A percentile compares a stretch with the other conserved stretches of the same genome.
Evolutionary conservation across 1,140 invertebrate species (phyloP).

Genomic region (Lordiphosa collinella): DNA sequence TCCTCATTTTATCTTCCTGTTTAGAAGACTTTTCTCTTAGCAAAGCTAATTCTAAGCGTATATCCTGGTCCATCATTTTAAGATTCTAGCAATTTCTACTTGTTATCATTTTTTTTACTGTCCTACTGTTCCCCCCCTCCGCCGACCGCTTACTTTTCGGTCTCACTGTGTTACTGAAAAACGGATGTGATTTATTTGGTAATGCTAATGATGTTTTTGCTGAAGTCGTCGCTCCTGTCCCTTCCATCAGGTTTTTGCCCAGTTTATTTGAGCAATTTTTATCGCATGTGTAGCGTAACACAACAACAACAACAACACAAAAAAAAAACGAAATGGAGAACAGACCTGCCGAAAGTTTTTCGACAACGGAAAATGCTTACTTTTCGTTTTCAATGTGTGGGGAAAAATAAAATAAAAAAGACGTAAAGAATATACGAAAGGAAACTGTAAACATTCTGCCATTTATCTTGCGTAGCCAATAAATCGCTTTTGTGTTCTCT

Average conservation of each 20-base stretch:
- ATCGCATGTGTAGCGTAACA: constrained; percentile 64
- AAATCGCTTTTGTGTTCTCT: constrained; percentile 57
- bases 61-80: constrained; percentile 9
- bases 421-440: constrained; percentile 11
- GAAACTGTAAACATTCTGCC: constrained; percentile 74
- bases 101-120: constrained; percentile 55
- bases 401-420: constrained; percentile 12
- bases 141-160: constrained; percentile 22
- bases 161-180: constrained; percentile 64
- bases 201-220: constrained; percentile 78
- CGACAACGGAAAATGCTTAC: constrained; percentile 69
- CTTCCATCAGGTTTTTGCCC: constrained; percentile 39
- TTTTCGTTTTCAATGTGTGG: constrained; percentile 55
- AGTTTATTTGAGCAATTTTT: constrained; percentile 77
- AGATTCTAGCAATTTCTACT: neutral
- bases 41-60: constrained; percentile 4
- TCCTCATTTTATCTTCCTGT: no score
- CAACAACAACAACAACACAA: constrained; percentile 16
- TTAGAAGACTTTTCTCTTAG: no score
- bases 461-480: constrained; percentile 74
- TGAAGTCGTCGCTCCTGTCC: constrained; percentile 41
- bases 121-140: neutral
- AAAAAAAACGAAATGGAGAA: constrained; percentile 19
- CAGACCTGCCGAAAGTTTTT: constrained; percentile 72
- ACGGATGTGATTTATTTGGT: constrained; percentile 78